A percentile compares a stretch with the other conserved stretches of the same genome.
phyloP scores from a whole-genome alignment of 2,113 vertebrate species.

The Sisor rabdophorus region DNA sequence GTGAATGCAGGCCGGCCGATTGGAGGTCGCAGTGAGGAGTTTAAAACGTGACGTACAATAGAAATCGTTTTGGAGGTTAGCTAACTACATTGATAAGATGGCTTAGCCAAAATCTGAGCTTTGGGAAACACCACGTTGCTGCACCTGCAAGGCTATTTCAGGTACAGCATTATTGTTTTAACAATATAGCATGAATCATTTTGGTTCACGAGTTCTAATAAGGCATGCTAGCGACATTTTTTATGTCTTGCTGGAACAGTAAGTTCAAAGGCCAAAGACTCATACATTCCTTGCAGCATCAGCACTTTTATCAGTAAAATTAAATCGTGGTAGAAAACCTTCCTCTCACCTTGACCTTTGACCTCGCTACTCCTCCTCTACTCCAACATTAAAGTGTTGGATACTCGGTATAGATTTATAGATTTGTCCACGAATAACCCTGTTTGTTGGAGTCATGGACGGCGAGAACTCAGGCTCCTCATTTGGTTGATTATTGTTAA shows the following conservation, averaged over 20 bases:
- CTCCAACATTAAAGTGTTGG: not conserved
- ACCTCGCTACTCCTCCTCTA: too few relatives aligned
- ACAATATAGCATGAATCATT: not conserved
- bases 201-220: not conserved
- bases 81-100: not conserved
- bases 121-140: not conserved
- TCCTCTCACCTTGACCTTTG: not conserved
- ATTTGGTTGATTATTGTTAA: not conserved
- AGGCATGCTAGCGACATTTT: not conserved
- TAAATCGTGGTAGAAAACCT: not conserved
- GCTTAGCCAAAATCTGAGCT: not conserved
- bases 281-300: not conserved
- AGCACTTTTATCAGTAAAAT: conserved; percentile 28
- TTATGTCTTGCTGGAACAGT: not conserved
- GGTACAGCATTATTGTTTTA: not conserved
- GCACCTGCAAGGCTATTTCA: not conserved
- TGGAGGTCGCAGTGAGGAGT: too few relatives aligned
- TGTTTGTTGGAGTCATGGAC: not conserved
- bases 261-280: conserved; percentile 3
- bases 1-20: too few relatives aligned
- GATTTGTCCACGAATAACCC: not conserved
- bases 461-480: not conserved
- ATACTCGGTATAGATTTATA: not conserved
- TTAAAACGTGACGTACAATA: too few relatives aligned
- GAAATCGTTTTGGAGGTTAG: not conserved